phyloP scores from a whole-genome alignment of 1,140 invertebrate genomes.

The Telenomus remus region DNA sequence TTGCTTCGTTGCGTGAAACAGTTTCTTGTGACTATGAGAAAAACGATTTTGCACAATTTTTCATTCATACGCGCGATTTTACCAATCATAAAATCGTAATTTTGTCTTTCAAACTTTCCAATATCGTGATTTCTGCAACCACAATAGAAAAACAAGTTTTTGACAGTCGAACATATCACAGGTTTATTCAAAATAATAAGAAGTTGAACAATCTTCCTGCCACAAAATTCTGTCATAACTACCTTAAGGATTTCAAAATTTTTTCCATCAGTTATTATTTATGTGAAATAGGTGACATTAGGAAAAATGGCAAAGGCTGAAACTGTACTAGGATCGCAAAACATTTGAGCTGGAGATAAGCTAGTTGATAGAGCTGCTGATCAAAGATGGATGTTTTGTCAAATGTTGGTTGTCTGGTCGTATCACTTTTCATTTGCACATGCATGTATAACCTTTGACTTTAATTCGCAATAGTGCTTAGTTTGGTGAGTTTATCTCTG shows the following conservation, averaged over 20 bases:
- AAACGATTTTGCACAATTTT: too few relatives aligned
- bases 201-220: constrained; percentile 25
- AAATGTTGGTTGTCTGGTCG: constrained; percentile 26
- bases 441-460: constrained; percentile 49
- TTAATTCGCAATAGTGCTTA: constrained; percentile 61
- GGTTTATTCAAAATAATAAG: constrained; percentile 40
- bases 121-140: too few relatives aligned
- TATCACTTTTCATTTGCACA: constrained; percentile 48
- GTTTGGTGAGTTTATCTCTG: constrained; percentile 63
- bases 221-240: constrained; percentile 21
- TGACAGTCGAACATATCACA: constrained; percentile 16
- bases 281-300: constrained; percentile 34
- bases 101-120: too few relatives aligned
- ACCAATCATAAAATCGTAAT: too few relatives aligned
- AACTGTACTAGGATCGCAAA: constrained; percentile 28
- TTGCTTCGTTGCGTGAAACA: too few relatives aligned
- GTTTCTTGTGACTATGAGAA: too few relatives aligned
- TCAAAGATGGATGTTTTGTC: constrained; percentile 34
- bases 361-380: neutral
- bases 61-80: too few relatives aligned
- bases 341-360: constrained; percentile 13
- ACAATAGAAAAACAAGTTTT: too few relatives aligned
- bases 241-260: neutral
- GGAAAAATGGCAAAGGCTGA: constrained; percentile 15
- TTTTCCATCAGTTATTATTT: constrained; percentile 39